These are phyloP conservation scores for Acrocephalus scirpaceus DNA, from an alignment of 2,797 vertebrate genomes.

Conservation along the genomic window DNA sequence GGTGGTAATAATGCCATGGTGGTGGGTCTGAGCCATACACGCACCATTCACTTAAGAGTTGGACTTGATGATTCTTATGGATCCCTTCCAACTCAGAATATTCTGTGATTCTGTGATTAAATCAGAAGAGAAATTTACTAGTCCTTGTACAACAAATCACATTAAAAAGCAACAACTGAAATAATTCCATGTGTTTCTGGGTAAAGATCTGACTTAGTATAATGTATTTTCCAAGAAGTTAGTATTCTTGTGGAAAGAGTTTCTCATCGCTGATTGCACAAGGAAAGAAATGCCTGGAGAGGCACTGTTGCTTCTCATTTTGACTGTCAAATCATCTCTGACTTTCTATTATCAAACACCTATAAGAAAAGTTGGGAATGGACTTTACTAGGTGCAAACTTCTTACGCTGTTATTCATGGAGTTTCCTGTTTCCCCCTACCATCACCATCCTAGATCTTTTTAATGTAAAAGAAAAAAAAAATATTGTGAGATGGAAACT, in stretches of 20 bases:
- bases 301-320: background rate
- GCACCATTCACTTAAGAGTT: rapidly evolving
- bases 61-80: background rate
- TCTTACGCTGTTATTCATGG: background rate
- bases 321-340: background rate
- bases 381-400: background rate
- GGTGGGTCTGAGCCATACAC: background rate
- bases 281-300: background rate
- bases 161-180: background rate
- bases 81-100: background rate
- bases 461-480: background rate
- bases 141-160: background rate
- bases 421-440: background rate
- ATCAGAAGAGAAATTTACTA: background rate
- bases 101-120: background rate
- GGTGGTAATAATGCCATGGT: no score
- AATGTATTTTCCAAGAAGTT: background rate
- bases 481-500: background rate
- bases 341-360: background rate
- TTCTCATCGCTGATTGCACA: background rate
- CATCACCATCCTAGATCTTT: background rate
- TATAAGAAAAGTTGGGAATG: background rate
- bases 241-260: background rate
- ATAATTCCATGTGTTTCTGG: background rate
- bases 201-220: background rate